These are phyloP conservation scores for Phalanger gymnotis DNA, from an alignment of 2,797 vertebrate species.

Conservation along the genomic window DNA sequence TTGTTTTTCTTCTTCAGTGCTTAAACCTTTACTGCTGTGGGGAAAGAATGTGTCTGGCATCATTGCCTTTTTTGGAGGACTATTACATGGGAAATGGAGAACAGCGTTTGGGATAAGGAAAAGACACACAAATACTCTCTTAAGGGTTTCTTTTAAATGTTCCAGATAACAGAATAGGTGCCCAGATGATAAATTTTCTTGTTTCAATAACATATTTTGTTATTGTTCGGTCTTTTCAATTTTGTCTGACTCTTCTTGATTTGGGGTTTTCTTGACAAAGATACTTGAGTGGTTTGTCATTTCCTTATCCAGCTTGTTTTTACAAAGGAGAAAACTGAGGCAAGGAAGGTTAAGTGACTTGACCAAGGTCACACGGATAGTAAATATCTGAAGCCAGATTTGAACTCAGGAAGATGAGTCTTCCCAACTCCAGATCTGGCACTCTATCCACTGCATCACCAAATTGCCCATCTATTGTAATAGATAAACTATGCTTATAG, in stretches of 20 bases:
- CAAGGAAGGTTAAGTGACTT: neutral
- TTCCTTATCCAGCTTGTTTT: neutral
- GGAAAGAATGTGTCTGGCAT: neutral
- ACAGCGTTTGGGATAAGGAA: neutral
- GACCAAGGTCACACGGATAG: neutral
- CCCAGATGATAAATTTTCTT: neutral
- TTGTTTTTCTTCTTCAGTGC: neutral
- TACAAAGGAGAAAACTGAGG: neutral
- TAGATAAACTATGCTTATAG: neutral
- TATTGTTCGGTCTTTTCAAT: neutral
- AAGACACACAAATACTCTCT: rapidly evolving
- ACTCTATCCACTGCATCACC: neutral
- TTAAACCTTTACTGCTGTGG: neutral
- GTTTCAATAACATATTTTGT: neutral
- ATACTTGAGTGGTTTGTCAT: neutral
- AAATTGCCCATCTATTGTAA: neutral
- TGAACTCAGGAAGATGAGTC: neutral
- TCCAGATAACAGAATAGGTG: neutral
- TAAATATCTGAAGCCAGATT: neutral
- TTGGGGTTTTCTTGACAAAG: neutral
- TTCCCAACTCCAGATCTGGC: neutral
- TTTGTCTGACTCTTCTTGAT: neutral
- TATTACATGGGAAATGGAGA: neutral
- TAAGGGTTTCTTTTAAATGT: neutral
- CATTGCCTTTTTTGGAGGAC: neutral